Conservation (phyloP, 2,888 invertebrate genomes). For the Lepidocyrtinus sp. region DNA sequence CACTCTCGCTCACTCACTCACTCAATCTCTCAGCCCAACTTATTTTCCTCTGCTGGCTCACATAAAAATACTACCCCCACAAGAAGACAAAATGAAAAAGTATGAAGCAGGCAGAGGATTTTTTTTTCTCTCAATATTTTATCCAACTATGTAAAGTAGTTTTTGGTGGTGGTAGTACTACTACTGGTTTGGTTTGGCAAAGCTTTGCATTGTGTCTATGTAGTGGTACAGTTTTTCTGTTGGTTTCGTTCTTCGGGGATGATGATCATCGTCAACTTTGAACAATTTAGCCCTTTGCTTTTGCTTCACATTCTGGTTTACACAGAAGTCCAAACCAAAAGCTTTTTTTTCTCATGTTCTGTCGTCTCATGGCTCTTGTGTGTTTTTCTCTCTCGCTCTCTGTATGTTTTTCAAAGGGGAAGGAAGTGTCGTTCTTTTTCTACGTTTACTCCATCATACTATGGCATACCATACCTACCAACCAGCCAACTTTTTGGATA, state of each 20-base stretch:
- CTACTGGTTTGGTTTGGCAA: conserved; percentile 3
- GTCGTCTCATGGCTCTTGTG: background rate
- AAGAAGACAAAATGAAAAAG: conserved; percentile 10
- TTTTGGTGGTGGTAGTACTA: conserved; percentile 14
- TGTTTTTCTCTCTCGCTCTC: conserved; percentile 16
- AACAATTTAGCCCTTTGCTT: conserved; percentile 22
- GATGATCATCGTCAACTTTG: conserved; percentile 3
- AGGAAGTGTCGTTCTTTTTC: conserved; percentile 31
- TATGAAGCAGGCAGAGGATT: conserved; percentile 9
- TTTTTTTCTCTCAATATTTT: background rate
- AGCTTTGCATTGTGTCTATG: conserved; percentile 2
- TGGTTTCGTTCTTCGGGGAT: conserved; percentile 15
- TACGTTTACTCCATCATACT: background rate
- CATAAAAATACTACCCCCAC: conserved; percentile 18
- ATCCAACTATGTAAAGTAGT: conserved; percentile 21
- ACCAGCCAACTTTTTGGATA: too few relatives aligned
- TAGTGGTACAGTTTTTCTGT: conserved; percentile 12
- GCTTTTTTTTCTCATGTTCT: conserved; percentile 2
- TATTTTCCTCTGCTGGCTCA: conserved; percentile 15
- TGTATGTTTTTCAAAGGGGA: conserved; percentile 28
- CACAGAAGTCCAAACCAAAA: too few relatives aligned
- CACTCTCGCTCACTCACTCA: conserved; percentile 7
- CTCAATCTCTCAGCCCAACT: conserved; percentile 16
- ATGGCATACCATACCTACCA: too few relatives aligned
- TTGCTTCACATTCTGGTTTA: background rate